Percentiles rank a stretch among this genome's conserved stretches.
Conservation (phyloP, 2,113 vertebrate genomes). For the Chloropsis cyanopogon region DNA sequence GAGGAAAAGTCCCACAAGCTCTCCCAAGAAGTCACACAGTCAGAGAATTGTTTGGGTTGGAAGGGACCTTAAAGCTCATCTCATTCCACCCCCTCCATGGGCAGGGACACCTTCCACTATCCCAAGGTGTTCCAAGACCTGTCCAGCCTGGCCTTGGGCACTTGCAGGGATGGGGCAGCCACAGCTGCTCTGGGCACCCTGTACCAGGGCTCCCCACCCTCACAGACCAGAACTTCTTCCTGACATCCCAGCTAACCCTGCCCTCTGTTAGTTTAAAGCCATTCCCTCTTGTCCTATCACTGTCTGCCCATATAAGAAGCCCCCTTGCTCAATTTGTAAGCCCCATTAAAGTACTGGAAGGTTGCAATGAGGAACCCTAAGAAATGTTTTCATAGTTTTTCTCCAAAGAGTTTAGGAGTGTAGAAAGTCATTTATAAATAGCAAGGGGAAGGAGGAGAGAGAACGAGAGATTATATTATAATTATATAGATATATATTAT, state of each 20-base stretch:
- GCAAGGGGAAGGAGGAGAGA: no score
- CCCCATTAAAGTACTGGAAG: not conserved
- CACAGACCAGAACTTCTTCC: rapidly evolving
- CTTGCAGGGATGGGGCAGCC: not conserved
- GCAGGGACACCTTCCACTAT: not conserved
- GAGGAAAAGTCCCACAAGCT: not conserved
- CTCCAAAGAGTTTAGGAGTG: not conserved
- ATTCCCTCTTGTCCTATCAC: not conserved
- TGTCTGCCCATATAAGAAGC: not conserved
- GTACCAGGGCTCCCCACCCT: not conserved
- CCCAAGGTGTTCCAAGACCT: not conserved
- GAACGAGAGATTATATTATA: not conserved
- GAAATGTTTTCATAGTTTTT: not conserved
- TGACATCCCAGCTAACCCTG: not conserved
- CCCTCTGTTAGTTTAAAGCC: not conserved
- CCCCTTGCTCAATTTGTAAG: not conserved
- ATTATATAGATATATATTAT: no score
- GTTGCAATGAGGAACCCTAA: not conserved
- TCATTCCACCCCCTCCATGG: rapidly evolving
- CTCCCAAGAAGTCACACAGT: not conserved
- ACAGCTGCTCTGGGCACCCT: not conserved
- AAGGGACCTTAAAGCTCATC: not conserved
- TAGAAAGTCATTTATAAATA: not conserved
- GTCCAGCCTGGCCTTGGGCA: rapidly evolving
- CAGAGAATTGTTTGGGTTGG: not conserved